Conservation (phyloP, 2,797 vertebrate species). For the Micropoecilia bifurca region DNA sequence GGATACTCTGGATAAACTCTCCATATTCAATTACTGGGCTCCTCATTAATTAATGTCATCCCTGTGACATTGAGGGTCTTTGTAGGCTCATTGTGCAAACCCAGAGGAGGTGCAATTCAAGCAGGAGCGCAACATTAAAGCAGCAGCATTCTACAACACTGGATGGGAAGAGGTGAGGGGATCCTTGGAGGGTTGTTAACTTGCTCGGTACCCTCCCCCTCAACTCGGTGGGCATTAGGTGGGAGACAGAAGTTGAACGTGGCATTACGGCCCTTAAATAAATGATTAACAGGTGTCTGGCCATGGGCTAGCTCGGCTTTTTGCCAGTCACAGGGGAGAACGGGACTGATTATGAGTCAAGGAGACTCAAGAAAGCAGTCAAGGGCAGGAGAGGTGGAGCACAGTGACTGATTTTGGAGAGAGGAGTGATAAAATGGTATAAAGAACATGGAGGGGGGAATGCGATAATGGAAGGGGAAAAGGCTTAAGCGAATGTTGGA, state of each 20-base stretch:
- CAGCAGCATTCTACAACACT: conserved; percentile 14
- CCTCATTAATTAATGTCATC: conserved; percentile 20
- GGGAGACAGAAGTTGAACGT: conserved; percentile 39
- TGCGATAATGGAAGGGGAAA: not conserved
- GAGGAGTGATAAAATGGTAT: conserved; percentile 45
- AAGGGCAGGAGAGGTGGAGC: conserved; percentile 55
- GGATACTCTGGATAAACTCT: not conserved
- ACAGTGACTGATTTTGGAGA: conserved; percentile 40
- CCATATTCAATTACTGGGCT: conserved; percentile 5
- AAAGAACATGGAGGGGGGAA: conserved; percentile 18
- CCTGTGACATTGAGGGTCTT: conserved; percentile 21
- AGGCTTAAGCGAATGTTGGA: conserved; percentile 17
- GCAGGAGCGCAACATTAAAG: conserved; percentile 35
- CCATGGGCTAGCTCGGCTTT: conserved; percentile 39
- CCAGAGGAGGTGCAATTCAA: conserved; percentile 25
- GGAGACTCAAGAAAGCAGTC: conserved; percentile 47
- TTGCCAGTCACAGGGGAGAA: conserved; percentile 40
- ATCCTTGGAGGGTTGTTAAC: conserved; percentile 37
- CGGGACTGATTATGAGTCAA: conserved; percentile 39
- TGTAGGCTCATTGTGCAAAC: conserved; percentile 21
- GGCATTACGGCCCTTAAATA: conserved; percentile 68
- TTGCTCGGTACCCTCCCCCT: conserved; percentile 22
- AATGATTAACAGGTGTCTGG: conserved; percentile 77
- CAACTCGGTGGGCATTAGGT: conserved; percentile 37
- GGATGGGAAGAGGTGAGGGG: conserved; percentile 19